Conservation (phyloP, 1,140 invertebrate genomes). For the Pseudomyrmex dendroicus region DNA sequence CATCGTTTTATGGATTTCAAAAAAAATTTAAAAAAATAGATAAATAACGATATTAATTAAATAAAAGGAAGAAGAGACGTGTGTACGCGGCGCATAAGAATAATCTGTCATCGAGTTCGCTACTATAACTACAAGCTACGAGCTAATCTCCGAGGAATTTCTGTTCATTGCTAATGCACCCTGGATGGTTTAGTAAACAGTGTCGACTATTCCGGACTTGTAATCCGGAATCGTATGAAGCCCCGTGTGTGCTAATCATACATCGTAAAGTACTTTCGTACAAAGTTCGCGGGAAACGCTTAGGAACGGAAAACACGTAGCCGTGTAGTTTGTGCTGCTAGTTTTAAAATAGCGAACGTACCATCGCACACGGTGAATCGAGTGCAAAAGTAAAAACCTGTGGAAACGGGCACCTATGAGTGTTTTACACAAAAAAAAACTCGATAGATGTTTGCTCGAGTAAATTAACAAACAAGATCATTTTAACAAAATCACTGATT, state of each 20-base stretch:
- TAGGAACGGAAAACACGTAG: conserved; percentile 5
- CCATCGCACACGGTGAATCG: neutral
- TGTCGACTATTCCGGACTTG: conserved; percentile 72
- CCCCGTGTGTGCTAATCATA: conserved; percentile 58
- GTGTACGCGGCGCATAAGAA: neutral
- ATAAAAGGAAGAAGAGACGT: neutral
- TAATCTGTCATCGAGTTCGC: conserved; percentile 7
- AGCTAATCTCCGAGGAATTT: conserved; percentile 64
- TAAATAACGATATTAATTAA: too few species aligned
- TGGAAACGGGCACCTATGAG: neutral
- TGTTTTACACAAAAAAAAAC: too few species aligned
- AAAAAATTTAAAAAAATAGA: too few species aligned
- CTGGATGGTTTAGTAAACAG: conserved; percentile 76
- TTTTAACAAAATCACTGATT: neutral
- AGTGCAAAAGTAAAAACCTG: neutral
- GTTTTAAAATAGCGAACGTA: neutral
- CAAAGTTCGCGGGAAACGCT: conserved; percentile 44
- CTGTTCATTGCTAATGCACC: conserved; percentile 28
- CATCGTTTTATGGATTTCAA: too few species aligned
- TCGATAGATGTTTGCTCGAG: too few species aligned
- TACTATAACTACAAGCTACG: conserved; percentile 26
- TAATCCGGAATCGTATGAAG: conserved; percentile 54
- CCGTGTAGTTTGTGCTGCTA: neutral
- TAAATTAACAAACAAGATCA: too few species aligned
- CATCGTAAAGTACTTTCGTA: conserved; percentile 59